Evolutionary conservation across 35 echinoderm and acorn worm species (phyloP).

Genomic region (Patiria miniata): DNA sequence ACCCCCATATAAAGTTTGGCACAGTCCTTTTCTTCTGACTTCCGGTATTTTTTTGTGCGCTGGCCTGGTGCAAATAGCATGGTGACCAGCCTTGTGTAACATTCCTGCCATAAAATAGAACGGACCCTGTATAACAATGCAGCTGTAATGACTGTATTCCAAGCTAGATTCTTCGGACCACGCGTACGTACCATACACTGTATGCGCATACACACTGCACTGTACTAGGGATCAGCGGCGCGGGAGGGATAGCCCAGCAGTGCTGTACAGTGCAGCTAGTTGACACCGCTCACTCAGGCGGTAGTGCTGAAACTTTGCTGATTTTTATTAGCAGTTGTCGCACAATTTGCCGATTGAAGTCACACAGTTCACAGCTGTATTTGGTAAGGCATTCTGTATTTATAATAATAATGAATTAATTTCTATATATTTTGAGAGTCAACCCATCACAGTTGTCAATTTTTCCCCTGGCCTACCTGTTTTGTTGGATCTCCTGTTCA

Average conservation of each 20-base stretch:
- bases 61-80: not conserved
- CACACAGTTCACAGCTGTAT: not conserved
- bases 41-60: not conserved
- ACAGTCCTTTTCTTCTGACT: conserved; percentile 7
- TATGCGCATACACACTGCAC: too few relatives aligned
- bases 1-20: conserved; percentile 12
- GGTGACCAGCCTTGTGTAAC: not conserved
- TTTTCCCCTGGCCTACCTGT: not conserved
- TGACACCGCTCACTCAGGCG: too few relatives aligned
- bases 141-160: not conserved
- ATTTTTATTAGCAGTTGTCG: not conserved
- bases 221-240: not conserved
- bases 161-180: not conserved
- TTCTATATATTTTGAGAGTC: not conserved
- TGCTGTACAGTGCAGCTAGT: not conserved
- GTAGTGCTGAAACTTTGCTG: not conserved
- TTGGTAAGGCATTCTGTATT: not conserved
- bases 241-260: not conserved
- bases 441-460: not conserved
- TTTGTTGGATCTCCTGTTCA: not conserved
- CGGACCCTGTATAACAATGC: not conserved
- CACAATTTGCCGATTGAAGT: not conserved
- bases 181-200: too few relatives aligned
- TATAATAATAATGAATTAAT: not conserved
- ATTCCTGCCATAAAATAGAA: not conserved